A percentile compares a stretch with the other conserved stretches of the same genome.
phyloP scores from a whole-genome alignment of 2,797 vertebrate genomes.

The Melanotaenia pygmaea region DNA sequence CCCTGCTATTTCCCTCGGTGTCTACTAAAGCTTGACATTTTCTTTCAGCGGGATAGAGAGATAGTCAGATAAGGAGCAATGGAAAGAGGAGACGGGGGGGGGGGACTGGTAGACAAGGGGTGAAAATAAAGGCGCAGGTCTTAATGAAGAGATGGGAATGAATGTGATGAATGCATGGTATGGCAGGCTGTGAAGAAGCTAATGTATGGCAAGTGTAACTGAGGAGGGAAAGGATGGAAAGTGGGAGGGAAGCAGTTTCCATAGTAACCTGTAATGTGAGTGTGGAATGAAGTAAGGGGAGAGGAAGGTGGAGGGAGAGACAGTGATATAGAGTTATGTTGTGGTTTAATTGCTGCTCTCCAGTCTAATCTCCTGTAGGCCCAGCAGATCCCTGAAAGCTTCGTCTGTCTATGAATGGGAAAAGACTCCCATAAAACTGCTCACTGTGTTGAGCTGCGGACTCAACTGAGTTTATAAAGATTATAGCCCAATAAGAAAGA shows the following conservation, averaged over 20 bases:
- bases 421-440: neutral
- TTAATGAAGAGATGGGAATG: conserved; percentile 32
- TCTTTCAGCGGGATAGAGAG: conserved; percentile 43
- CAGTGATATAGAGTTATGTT: conserved; percentile 45
- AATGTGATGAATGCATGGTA: conserved; percentile 4
- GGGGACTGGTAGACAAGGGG: neutral
- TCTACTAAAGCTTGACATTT: conserved; percentile 57
- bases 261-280: conserved; percentile 65
- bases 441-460: conserved; percentile 10
- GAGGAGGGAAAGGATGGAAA: conserved; percentile 16
- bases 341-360: conserved; percentile 60
- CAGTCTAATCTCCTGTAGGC: conserved; percentile 52
- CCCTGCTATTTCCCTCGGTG: conserved; percentile 11
- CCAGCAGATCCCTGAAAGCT: conserved; percentile 40
- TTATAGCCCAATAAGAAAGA: conserved; percentile 1
- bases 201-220: conserved; percentile 23
- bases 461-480: conserved; percentile 21
- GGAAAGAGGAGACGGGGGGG: neutral
- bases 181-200: conserved; percentile 18
- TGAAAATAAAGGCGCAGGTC: conserved; percentile 4
- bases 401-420: conserved; percentile 14
- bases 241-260: conserved; percentile 58
- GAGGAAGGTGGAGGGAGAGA: conserved; percentile 28
- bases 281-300: conserved; percentile 38
- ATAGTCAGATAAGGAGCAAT: conserved; percentile 17